A percentile compares a stretch with the other conserved stretches of the same genome.
phyloP scores from a whole-genome alignment of 2,113 vertebrate genomes.

The Corythoichthys intestinalis region DNA sequence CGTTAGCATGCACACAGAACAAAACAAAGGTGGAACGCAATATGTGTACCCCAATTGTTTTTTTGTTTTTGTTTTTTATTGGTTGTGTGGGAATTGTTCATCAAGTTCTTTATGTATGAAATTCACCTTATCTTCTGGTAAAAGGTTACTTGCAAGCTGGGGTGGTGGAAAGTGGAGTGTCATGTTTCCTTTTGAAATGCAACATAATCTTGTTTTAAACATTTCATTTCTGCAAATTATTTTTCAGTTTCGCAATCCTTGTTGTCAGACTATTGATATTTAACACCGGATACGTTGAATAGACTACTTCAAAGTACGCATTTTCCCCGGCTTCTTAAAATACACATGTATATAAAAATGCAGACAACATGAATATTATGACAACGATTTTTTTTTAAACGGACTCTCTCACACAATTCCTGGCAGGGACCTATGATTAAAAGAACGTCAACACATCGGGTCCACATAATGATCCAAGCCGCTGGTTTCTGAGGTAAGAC shows the following conservation, averaged over 20 bases:
- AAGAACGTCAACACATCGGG: not conserved
- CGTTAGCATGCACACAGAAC: conserved; percentile 18
- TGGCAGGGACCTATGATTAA: not conserved
- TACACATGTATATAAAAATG: not conserved
- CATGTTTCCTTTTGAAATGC: not conserved
- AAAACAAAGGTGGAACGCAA: conserved; percentile 35
- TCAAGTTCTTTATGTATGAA: not conserved
- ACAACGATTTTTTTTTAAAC: too few relatives aligned
- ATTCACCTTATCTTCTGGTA: not conserved
- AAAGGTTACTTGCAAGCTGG: not conserved
- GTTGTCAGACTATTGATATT: not conserved
- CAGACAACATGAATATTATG: too few relatives aligned
- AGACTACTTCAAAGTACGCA: too few relatives aligned
- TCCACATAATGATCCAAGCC: not conserved
- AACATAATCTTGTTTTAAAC: not conserved
- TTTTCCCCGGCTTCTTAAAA: too few relatives aligned
- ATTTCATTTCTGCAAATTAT: not conserved
- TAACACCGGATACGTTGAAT: too few relatives aligned
- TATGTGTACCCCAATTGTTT: not conserved
- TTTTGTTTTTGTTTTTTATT: not conserved
- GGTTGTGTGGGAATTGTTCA: not conserved
- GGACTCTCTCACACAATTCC: too few relatives aligned
- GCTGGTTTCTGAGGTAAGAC: not conserved
- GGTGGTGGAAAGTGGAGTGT: not conserved
- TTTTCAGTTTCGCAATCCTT: not conserved